Conservation (phyloP, 2,797 vertebrate genomes). For the Microtus agrestis region DNA sequence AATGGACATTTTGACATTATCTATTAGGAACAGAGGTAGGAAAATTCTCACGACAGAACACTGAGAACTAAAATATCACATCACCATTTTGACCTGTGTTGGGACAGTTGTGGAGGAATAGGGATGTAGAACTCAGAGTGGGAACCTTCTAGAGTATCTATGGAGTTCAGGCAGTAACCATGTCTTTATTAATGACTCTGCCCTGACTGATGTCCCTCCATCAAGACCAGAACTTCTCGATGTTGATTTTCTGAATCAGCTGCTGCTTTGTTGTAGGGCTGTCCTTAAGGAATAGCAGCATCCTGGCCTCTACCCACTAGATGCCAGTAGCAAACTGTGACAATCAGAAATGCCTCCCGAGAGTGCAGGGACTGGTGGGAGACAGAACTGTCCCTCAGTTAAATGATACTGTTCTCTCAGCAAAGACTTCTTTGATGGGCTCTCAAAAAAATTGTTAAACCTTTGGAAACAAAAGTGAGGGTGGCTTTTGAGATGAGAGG, state of each 20-base stretch:
- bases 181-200: background rate
- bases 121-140: background rate
- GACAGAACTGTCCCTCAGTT: background rate
- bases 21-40: background rate
- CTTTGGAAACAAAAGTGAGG: background rate
- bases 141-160: background rate
- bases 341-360: background rate
- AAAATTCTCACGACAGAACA: background rate
- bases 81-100: background rate
- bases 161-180: background rate
- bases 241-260: background rate
- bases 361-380: background rate
- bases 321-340: constrained; percentile 13
- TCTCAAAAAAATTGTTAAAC: background rate
- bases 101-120: background rate
- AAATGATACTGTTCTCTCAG: background rate
- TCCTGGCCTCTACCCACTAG: background rate
- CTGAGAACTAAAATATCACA: background rate
- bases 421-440: background rate
- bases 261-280: background rate
- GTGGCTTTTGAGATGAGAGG: background rate
- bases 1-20: background rate
- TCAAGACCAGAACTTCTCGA: background rate
- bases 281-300: background rate
- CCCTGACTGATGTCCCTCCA: rapidly evolving